A percentile compares a stretch with the other conserved stretches of the same genome.
phyloP scores from a whole-genome alignment of 2,113 vertebrate species.

The Peromyscus leucopus region DNA sequence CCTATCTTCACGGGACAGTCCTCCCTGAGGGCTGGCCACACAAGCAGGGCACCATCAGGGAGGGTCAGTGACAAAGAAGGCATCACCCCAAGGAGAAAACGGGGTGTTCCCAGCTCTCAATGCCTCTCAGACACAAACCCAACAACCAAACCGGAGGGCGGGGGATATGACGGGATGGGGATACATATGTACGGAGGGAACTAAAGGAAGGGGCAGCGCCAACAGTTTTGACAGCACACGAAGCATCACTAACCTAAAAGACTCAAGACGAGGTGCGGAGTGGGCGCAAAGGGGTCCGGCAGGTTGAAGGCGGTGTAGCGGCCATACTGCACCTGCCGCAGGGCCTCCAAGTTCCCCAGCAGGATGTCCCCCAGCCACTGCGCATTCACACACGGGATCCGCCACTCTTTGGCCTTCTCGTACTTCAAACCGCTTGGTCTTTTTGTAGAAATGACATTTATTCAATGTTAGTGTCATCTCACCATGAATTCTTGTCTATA shows the following conservation, averaged over 20 bases:
- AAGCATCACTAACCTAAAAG: slow-evolving; percentile 90
- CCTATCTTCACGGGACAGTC: neutral
- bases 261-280: slow-evolving; percentile 92
- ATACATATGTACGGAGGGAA: no score
- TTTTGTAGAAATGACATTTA: neutral
- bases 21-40: neutral
- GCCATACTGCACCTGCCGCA: slow-evolving; percentile 94
- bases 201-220: rapidly evolving
- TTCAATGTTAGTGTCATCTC: neutral
- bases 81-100: neutral
- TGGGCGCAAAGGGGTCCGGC: slow-evolving; percentile 93
- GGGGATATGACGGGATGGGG: no score
- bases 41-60: neutral
- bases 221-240: no score
- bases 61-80: neutral
- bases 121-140: neutral
- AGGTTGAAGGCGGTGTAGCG: slow-evolving; percentile 93
- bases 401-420: slow-evolving; percentile 98
- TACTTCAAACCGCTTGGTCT: slow-evolving; percentile 96
- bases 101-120: neutral
- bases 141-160: neutral
- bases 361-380: slow-evolving; percentile 98
- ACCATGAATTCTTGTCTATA: rapidly evolving
- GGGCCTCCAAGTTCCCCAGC: slow-evolving; percentile 95
- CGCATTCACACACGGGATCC: slow-evolving; percentile 97